Conservation (phyloP, 2,113 vertebrate genomes). For the Solenodon paradoxus region DNA sequence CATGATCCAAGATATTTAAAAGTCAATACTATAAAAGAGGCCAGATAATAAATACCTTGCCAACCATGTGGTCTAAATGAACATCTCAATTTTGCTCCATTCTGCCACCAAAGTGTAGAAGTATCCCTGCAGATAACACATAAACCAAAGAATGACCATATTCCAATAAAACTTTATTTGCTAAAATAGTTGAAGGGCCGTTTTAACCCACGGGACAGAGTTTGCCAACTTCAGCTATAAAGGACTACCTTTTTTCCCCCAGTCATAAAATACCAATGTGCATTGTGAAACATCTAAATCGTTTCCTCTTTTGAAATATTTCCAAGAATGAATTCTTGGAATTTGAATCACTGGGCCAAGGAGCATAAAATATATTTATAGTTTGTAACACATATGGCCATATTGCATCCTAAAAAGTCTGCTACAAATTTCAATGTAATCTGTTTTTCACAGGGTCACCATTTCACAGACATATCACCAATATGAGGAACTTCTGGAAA, state of each 20-base stretch:
- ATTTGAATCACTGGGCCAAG: background rate
- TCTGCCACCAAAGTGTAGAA: no score
- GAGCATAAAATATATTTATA: background rate
- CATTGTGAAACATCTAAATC: background rate
- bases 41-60: background rate
- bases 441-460: background rate
- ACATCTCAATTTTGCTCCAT: fast-evolving
- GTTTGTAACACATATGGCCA: background rate
- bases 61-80: background rate
- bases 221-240: background rate
- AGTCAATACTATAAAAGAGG: background rate
- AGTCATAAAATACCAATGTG: background rate
- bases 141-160: background rate
- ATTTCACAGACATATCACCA: background rate
- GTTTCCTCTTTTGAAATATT: background rate
- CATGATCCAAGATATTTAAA: background rate
- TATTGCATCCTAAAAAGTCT: background rate
- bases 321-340: background rate
- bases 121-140: no score
- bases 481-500: background rate
- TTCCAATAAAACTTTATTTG: background rate
- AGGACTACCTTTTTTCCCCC: background rate
- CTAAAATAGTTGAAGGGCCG: background rate
- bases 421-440: background rate
- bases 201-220: background rate